Percentiles rank a stretch among this genome's conserved stretches.
These are phyloP conservation scores for Gymnarchus niloticus DNA, from an alignment of 2,113 vertebrate species.

Conservation along the genomic window DNA sequence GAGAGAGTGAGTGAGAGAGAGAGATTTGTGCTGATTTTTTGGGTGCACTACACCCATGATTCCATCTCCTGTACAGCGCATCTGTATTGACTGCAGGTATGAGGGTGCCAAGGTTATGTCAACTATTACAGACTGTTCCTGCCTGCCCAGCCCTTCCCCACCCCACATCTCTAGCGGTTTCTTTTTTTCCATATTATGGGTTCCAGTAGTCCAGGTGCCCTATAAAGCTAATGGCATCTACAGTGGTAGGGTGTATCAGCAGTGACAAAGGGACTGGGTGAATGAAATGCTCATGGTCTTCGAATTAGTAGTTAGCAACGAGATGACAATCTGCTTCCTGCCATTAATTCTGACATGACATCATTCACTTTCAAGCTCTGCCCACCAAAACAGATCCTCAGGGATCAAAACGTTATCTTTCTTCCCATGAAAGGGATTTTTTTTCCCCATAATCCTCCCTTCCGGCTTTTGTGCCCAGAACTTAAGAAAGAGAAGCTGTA, in stretches of 20 bases:
- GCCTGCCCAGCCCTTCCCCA: too few species aligned
- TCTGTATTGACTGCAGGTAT: neutral
- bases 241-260: neutral
- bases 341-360: neutral
- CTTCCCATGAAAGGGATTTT: too few species aligned
- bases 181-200: neutral
- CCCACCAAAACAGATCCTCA: too few species aligned
- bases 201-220: neutral
- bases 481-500: neutral
- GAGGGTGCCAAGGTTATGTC: neutral
- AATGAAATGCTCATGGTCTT: neutral
- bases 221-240: neutral
- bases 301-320: neutral
- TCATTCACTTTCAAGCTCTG: neutral
- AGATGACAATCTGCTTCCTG: too few species aligned
- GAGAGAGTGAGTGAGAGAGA: neutral
- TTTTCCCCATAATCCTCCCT: neutral
- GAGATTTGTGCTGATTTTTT: neutral
- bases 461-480: too few species aligned
- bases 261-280: neutral
- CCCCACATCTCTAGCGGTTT: too few species aligned
- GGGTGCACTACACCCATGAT: neutral
- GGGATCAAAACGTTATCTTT: too few species aligned
- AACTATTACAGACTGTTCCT: too few species aligned
- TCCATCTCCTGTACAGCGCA: neutral